Evolutionary conservation across 1,140 invertebrate species (phyloP), one percentile per base, ranked within the genome.

Genomic region (Aphis craccivora): DNA sequence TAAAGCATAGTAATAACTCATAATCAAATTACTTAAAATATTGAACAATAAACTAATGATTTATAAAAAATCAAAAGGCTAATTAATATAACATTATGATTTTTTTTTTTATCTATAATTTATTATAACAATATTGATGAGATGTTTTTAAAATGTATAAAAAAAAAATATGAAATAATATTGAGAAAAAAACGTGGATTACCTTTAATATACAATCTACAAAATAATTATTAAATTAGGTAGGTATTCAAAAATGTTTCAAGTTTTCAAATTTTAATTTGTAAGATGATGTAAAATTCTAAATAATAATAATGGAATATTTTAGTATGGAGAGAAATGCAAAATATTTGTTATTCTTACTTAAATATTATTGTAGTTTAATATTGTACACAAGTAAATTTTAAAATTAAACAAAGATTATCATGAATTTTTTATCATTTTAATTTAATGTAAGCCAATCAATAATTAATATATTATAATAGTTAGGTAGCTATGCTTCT

Each of bases 241-340:
- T 37, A 53, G 45, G 22, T 51, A 88, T 37, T 8, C 6, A 88
- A 88, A 88, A 48, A 88, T 23, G 30, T 88, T n/a, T 48, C 51
- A 87, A 45, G 48, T 35, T 48, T 87, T n/a, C 11, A 87, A n/a
- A 88, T n/a, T 88, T 48, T 37, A 88, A 88, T 88, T 53, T 22
- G 18, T 51, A 53, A 45, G 18, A 51, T 37, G 37, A 20, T 30
- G 5, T 87, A 20, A 48, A 48, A 87, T n/a, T 88, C 25, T 87
- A 87, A 87, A 35, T 87, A 87, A 87, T 86, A 87, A 87, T 48
- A 87, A 20, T 87, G 86, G 86, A 87, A 87, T 87, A 51, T 48
- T 87, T 51, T 48, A 87, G 45, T 87, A 87, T 87, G 43, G 86
- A 87, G 37, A n/a, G 86, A 30, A 87, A 87, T 30, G 51, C 43